Conservation (phyloP, 2,113 vertebrate species). For the Phalacrocorax brasilianus region DNA sequence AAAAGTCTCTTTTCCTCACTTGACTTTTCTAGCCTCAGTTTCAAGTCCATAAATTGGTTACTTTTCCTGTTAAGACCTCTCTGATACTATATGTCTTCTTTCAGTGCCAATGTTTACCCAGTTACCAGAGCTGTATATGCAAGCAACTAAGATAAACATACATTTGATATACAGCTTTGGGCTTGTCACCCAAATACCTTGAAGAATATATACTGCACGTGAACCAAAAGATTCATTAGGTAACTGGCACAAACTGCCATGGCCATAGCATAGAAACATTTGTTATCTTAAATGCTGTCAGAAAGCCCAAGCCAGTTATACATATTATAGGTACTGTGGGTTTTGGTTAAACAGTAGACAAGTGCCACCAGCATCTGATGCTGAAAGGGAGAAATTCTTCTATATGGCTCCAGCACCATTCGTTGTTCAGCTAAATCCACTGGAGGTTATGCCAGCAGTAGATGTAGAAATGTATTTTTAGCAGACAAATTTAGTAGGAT, state of each 20-base stretch:
- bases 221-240: background rate
- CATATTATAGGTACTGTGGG: background rate
- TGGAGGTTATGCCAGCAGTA: background rate
- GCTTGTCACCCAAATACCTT: background rate
- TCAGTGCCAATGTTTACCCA: background rate
- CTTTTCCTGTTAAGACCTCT: background rate
- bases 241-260: background rate
- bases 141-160: background rate
- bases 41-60: background rate
- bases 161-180: background rate
- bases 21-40: background rate
- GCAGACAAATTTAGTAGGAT: background rate
- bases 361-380: background rate
- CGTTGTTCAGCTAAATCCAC: background rate
- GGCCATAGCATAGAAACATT: background rate
- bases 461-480: background rate
- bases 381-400: background rate
- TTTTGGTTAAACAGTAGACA: background rate
- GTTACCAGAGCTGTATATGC: background rate
- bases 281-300: background rate
- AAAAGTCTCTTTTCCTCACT: background rate
- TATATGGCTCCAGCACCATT: background rate
- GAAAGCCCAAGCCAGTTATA: background rate
- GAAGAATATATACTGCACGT: background rate
- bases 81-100: background rate